Conservation (phyloP, 2,797 vertebrate genomes). For the Characodon lateralis region DNA sequence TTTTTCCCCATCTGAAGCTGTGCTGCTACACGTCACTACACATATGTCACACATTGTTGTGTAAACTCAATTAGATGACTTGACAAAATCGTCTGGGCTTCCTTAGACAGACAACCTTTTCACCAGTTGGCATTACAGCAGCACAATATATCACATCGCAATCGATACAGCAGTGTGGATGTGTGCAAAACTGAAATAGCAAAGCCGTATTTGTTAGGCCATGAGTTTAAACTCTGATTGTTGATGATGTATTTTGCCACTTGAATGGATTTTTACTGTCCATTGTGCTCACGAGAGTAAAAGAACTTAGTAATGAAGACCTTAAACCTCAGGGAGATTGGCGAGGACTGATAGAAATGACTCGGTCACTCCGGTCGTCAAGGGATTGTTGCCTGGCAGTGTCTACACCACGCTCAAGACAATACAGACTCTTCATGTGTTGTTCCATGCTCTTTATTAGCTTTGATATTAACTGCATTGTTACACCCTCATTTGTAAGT, state of each 20-base stretch:
- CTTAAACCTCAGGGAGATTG: neutral
- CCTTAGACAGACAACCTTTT: neutral
- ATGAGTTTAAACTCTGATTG: neutral
- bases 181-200: no score
- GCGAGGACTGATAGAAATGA: neutral
- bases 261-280: neutral
- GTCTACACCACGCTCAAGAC: neutral
- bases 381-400: neutral
- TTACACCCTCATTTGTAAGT: no score
- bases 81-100: neutral
- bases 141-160: neutral
- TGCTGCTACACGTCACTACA: neutral
- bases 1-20: neutral
- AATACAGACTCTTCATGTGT: neutral
- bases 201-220: no score
- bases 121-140: neutral
- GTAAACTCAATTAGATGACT: slow-evolving; percentile 1
- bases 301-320: neutral
- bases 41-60: neutral
- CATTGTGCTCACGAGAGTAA: neutral
- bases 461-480: no score
- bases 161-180: neutral
- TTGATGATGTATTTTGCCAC: neutral
- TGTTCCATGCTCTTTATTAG: neutral
- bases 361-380: neutral